phyloP scores from a whole-genome alignment of 2,797 vertebrate genomes.

The Takifugu ocellatus region DNA sequence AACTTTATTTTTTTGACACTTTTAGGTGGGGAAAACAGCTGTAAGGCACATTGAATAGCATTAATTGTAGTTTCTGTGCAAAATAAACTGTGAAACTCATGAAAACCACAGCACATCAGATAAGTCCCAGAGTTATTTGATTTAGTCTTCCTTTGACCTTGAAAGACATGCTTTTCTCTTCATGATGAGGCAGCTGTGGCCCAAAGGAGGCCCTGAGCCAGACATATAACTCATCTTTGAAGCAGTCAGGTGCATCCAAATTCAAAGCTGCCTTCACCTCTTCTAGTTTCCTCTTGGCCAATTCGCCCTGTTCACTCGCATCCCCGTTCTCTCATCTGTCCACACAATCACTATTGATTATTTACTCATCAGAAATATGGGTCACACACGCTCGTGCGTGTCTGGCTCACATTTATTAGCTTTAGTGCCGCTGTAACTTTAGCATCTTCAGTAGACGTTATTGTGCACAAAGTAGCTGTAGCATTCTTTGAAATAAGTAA shows the following conservation, averaged over 20 bases:
- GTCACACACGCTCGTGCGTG: conserved; percentile 23
- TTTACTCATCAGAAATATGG: conserved; percentile 36
- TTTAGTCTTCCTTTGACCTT: too few species aligned
- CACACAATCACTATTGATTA: conserved; percentile 46
- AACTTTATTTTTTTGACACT: conserved; percentile 3
- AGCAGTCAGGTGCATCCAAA: too few species aligned
- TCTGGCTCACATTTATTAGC: conserved; percentile 26
- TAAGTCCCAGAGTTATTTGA: too few species aligned
- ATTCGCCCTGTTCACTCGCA: neutral
- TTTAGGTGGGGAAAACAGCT: conserved; percentile 7
- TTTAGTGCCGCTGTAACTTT: conserved; percentile 3
- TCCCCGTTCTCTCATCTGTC: conserved; percentile 19
- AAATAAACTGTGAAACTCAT: neutral
- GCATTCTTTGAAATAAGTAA: neutral
- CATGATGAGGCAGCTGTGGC: too few species aligned
- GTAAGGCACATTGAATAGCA: neutral
- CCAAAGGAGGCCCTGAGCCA: too few species aligned
- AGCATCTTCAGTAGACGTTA: too few species aligned
- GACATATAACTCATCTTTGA: too few species aligned
- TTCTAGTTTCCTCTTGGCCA: neutral
- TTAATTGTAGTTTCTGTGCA: too few species aligned
- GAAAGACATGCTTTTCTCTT: too few species aligned
- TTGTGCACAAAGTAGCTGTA: neutral
- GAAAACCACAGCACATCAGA: neutral
- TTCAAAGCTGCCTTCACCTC: too few species aligned